Conservation (phyloP, 2,797 vertebrate species). For the Salmo trutta region DNA sequence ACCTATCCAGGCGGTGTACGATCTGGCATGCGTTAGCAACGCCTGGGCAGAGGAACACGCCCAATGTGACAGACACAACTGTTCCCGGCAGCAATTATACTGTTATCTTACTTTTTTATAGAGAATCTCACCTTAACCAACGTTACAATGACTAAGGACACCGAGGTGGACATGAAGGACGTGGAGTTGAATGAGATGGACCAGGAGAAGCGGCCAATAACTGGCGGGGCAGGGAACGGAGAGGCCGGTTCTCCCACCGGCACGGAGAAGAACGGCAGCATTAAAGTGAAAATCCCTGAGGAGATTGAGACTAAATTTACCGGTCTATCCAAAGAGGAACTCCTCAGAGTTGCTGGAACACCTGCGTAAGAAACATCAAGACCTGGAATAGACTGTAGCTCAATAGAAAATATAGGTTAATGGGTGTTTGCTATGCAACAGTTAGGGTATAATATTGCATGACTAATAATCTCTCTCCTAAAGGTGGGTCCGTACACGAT, state of each 20-base stretch:
- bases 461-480: not conserved
- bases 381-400: not conserved
- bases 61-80: not conserved
- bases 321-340: constrained; percentile 87
- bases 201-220: constrained; percentile 85
- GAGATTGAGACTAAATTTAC: constrained; percentile 79
- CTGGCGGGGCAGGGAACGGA: constrained; percentile 40
- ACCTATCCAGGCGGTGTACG: too few species aligned
- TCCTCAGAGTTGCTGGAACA: constrained; percentile 83
- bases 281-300: constrained; percentile 82
- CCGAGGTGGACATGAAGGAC: constrained; percentile 82
- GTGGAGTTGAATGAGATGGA: constrained; percentile 85
- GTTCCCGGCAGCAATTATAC: not conserved
- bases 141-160: constrained; percentile 61
- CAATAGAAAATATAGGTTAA: not conserved
- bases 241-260: constrained; percentile 40
- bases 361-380: constrained; percentile 67
- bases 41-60: not conserved
- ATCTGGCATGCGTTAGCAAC: too few species aligned
- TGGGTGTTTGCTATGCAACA: not conserved
- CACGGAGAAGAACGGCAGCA: constrained; percentile 81
- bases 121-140: not conserved
- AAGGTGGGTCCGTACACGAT: constrained; percentile 85
- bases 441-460: not conserved
- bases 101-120: not conserved